phyloP scores from a whole-genome alignment of 2,113 vertebrate species.

The Aegotheles bennettii region DNA sequence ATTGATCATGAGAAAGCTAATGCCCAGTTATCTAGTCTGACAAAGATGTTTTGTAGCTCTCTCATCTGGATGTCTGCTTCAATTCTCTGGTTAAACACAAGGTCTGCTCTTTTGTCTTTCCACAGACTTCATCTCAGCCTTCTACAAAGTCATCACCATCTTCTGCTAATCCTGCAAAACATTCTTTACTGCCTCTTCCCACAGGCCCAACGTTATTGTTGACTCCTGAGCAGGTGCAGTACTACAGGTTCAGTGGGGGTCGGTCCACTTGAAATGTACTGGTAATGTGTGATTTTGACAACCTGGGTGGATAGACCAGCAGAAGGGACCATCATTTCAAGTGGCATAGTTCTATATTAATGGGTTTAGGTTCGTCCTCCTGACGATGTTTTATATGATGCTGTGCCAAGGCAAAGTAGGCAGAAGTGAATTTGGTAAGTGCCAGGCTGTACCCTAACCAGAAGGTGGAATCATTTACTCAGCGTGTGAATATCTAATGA shows the following conservation, averaged over 20 bases:
- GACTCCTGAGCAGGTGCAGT: slow-evolving; percentile 73
- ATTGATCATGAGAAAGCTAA: background rate
- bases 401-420: background rate
- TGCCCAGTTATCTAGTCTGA: background rate
- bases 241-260: background rate
- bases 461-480: background rate
- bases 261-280: background rate
- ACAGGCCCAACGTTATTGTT: slow-evolving; percentile 32
- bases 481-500: background rate
- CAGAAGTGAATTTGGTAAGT: background rate
- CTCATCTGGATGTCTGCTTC: background rate
- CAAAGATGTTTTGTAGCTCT: background rate
- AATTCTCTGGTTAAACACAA: background rate
- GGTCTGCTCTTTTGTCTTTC: background rate
- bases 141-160: background rate
- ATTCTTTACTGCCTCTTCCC: slow-evolving; percentile 13
- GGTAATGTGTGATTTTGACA: background rate
- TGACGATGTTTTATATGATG: background rate
- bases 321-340: background rate
- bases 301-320: background rate
- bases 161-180: slow-evolving; percentile 38
- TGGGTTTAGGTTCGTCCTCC: background rate
- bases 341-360: background rate
- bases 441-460: background rate
- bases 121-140: background rate